Evolutionary conservation across 2,888 invertebrate genomes (phyloP).

Genomic region (Hanleya hanleyi): DNA sequence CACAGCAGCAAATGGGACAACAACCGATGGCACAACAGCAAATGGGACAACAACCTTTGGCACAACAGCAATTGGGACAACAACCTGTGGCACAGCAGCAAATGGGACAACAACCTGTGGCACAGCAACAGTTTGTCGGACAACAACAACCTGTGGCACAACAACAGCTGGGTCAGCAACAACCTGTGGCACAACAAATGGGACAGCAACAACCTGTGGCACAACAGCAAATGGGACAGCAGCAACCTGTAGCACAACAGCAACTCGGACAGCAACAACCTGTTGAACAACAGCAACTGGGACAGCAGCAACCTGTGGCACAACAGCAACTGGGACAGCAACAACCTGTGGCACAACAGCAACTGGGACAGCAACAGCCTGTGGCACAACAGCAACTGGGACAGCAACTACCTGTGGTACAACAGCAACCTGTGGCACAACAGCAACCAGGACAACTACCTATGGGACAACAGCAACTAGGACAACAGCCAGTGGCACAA

Average conservation of each 20-base stretch:
- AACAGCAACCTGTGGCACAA: not conserved
- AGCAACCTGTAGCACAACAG: not conserved
- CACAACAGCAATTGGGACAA: not conserved
- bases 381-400: not conserved
- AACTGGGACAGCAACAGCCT: not conserved
- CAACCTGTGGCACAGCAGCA: no score
- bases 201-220: not conserved
- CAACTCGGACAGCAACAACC: not conserved
- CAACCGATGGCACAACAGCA: not conserved
- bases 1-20: not conserved
- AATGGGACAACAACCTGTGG: constrained; percentile 2
- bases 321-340: not conserved
- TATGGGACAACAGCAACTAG: not conserved
- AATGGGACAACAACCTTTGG: not conserved
- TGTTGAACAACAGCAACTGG: not conserved
- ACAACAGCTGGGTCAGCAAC: constrained; percentile 6
- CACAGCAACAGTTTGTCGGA: constrained; percentile 4
- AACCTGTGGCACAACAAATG: not conserved
- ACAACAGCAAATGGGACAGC: not conserved
- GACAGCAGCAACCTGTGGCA: not conserved
- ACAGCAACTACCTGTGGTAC: not conserved
- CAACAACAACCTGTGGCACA: constrained; percentile 14
- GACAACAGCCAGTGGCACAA: not conserved
- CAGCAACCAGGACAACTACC: not conserved
- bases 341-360: not conserved